Evolutionary conservation across 2,888 invertebrate genomes (phyloP).

Genomic region (Mesodorylaimus sp.): DNA sequence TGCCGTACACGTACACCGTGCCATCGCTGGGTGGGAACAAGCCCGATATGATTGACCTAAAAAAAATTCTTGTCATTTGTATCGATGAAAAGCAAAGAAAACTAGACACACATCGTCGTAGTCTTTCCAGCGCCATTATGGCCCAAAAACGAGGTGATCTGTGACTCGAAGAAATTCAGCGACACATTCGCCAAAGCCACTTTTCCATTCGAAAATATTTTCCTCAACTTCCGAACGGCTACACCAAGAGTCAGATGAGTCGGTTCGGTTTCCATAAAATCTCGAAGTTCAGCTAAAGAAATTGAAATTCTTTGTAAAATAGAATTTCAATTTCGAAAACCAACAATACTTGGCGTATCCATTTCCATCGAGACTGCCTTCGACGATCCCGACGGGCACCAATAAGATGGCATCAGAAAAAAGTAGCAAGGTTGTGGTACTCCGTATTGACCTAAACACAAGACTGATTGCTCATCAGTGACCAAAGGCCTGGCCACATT

Average conservation of each 20-base stretch:
- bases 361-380: background rate
- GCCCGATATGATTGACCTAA: constrained; percentile 34
- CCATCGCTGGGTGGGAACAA: constrained; percentile 57
- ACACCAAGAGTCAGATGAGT: constrained; percentile 45
- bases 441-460: too few relatives aligned
- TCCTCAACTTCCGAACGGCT: constrained; percentile 53
- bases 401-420: background rate
- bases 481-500: too few relatives aligned
- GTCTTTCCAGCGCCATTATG: constrained; percentile 84
- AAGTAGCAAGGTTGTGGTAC: background rate
- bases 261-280: constrained; percentile 37
- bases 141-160: constrained; percentile 66
- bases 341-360: background rate
- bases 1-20: constrained; percentile 51
- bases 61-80: constrained; percentile 8
- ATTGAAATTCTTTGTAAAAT: constrained; percentile 13
- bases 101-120: constrained; percentile 52
- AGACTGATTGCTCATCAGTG: too few relatives aligned
- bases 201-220: constrained; percentile 38
- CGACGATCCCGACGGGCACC: background rate
- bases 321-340: background rate
- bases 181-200: constrained; percentile 54
- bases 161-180: constrained; percentile 57
- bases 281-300: constrained; percentile 11
- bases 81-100: background rate